Evolutionary conservation across 2,888 invertebrate species (phyloP).

Genomic region (Conus canariensis): DNA sequence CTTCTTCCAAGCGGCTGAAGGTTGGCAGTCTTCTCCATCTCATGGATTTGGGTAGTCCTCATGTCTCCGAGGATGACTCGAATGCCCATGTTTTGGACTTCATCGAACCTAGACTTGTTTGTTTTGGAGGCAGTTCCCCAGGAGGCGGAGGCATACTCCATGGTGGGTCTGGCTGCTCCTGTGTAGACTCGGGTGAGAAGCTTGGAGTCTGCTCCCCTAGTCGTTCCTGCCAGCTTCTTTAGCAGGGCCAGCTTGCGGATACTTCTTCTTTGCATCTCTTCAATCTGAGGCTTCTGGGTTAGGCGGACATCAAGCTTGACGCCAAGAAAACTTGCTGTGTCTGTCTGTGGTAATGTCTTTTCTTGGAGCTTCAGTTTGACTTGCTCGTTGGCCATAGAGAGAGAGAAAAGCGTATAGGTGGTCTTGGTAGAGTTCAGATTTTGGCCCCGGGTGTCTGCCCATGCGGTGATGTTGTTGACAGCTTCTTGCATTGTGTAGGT

Average conservation of each 20-base stretch:
- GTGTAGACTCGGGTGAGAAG: neutral
- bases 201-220: neutral
- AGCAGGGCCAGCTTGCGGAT: neutral
- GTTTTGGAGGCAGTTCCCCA: neutral
- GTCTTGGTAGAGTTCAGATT: too few relatives aligned
- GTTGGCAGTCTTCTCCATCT: constrained; percentile 1
- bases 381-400: too few relatives aligned
- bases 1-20: neutral
- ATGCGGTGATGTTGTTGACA: too few relatives aligned
- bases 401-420: too few relatives aligned
- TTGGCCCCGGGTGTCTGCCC: too few relatives aligned
- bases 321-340: too few relatives aligned
- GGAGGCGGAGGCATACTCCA: neutral
- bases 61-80: constrained; percentile 5
- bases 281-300: too few relatives aligned
- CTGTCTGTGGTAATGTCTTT: too few relatives aligned
- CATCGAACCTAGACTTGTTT: neutral
- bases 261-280: neutral
- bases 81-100: constrained; percentile 11
- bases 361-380: too few relatives aligned
- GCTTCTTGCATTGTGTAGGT: too few relatives aligned
- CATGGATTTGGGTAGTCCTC: constrained; percentile 25
- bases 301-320: too few relatives aligned
- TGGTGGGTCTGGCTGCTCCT: constrained; percentile 9
- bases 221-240: constrained; percentile 4